Evolutionary conservation across 92 coral and sea anemone genomes (phyloP), one percentile per base, ranked within the genome.

Genomic region (Phymanthus crucifer): DNA sequence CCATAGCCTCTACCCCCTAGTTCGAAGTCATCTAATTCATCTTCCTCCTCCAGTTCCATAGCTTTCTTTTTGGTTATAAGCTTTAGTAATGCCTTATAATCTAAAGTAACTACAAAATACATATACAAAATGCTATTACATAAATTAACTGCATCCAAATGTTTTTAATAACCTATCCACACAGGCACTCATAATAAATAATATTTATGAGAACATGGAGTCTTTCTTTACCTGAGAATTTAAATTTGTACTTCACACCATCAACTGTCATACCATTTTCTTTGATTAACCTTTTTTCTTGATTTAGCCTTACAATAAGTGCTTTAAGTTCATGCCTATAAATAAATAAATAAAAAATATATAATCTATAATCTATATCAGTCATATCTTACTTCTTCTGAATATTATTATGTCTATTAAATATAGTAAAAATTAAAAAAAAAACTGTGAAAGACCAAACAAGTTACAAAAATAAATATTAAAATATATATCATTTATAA

Each of bases 1-100:
- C 32, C 54, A 46, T 69, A 66, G 6, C 88, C 84, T 57, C 78
- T 79, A 6, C 88, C 84, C 40, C 88, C 80, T 3, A 84, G 56
- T 46, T 33, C 33, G 57, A 79, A 84, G 27, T 14, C 73, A 10
- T 54, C 84, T 17, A 78, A 72, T 19, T 78, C 58, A 27, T 84
- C 79, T 61, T 84, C 48, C 48, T 43, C 48, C 13, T 43, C 48
- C 48, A 43, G 48, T 13, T 43, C 48, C 48, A 5, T 43, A 18
- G 8, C 56, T 4, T 48, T 11, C 14, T 48, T 48, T 48, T 18
- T 84, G 11, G 69, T 57, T 61, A 78, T 29, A 50, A 84, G 88
- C 27, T 50, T 31, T 6, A 50, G 29, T 43, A 84, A 76, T 4
- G 88, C 82, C 47, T 84, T 84, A 52, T 78, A 77, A 77, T 78